Evolutionary conservation across 2,888 invertebrate genomes (phyloP).

Genomic region (Habrosyne pyritoides): DNA sequence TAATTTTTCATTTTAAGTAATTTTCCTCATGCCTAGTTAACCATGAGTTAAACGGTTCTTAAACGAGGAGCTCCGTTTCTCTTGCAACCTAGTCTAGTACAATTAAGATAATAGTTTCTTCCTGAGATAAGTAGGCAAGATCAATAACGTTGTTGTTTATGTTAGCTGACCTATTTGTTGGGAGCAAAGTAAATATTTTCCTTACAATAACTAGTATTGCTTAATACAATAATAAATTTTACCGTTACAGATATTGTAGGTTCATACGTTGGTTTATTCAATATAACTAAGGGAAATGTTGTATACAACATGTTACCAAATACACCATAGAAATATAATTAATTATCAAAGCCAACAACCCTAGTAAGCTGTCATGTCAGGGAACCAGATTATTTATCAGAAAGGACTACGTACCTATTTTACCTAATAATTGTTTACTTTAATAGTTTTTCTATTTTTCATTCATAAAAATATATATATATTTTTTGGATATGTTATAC

Average conservation of each 20-base stretch:
- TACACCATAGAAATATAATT: no score
- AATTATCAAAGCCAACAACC: no score
- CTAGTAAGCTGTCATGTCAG: no score
- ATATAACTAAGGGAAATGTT: no score
- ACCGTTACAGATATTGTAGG: not conserved
- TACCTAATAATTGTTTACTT: no score
- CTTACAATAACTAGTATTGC: conserved; percentile 3
- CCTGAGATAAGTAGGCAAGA: conserved; percentile 2
- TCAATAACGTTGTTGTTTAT: conserved; percentile 2
- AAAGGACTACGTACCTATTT: no score
- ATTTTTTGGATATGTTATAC: no score
- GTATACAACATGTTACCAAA: no score
- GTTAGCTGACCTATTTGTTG: conserved; percentile 2
- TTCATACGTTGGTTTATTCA: no score
- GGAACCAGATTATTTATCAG: no score
- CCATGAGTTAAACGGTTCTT: not conserved
- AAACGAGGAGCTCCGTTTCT: conserved; percentile 1
- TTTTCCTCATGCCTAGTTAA: not conserved
- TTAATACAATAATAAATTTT: not conserved
- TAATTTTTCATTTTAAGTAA: not conserved
- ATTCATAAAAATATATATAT: no score
- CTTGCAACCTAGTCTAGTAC: not conserved
- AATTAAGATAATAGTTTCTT: conserved; percentile 2
- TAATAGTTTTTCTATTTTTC: no score
- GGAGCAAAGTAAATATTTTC: not conserved